Evolutionary conservation across 1,140 invertebrate genomes (phyloP).

Genomic region (Panagrolaimus sp.): DNA sequence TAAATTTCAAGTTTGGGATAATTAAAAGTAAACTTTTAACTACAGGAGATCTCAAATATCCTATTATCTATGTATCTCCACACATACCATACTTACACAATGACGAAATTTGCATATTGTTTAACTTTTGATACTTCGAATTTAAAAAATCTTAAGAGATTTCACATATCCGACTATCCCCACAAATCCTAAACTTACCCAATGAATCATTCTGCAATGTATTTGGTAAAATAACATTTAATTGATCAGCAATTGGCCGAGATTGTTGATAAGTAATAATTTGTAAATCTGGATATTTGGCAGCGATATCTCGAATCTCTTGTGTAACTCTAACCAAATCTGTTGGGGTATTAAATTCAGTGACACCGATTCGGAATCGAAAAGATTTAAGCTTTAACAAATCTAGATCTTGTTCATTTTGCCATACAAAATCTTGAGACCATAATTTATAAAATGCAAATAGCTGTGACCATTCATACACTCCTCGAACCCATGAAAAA

Average conservation of each 20-base stretch:
- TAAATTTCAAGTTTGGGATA: too few relatives aligned
- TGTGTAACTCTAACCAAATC: constrained; percentile 53
- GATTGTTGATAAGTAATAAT: constrained; percentile 87
- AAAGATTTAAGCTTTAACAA: constrained; percentile 51
- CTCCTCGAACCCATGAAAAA: constrained; percentile 52
- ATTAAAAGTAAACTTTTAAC: too few relatives aligned
- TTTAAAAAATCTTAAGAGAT: too few relatives aligned
- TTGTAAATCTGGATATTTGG: constrained; percentile 71
- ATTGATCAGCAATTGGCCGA: constrained; percentile 90
- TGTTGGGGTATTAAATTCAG: constrained; percentile 50
- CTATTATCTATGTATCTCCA: too few relatives aligned
- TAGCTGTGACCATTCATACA: constrained; percentile 57
- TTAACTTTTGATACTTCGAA: too few relatives aligned
- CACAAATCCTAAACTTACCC: constrained; percentile 75
- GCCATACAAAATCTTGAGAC: constrained; percentile 58
- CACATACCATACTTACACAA: too few relatives aligned
- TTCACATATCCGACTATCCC: constrained; percentile 74
- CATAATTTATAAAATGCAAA: constrained; percentile 59
- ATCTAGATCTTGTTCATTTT: constrained; percentile 45
- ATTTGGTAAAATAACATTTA: constrained; percentile 81
- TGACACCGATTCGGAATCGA: constrained; percentile 57
- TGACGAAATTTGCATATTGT: too few relatives aligned
- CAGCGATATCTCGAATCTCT: constrained; percentile 71
- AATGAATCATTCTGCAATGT: constrained; percentile 86
- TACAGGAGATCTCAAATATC: too few relatives aligned